A percentile compares a stretch with the other conserved stretches of the same genome.
These are phyloP conservation scores for Blastomussa wellsi DNA, from an alignment of 92 coral and sea anemone genomes.

Conservation along the genomic window DNA sequence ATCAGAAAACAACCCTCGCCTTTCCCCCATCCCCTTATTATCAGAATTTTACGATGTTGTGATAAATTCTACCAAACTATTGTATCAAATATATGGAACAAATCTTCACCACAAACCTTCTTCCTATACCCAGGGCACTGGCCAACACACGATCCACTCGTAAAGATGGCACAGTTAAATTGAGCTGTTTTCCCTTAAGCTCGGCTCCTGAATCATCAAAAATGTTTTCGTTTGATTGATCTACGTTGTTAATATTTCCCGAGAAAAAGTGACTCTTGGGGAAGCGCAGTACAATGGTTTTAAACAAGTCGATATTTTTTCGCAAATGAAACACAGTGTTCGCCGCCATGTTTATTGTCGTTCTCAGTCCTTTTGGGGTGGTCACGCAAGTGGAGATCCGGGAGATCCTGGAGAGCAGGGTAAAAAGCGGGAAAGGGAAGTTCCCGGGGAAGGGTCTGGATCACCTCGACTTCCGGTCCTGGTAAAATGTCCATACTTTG, in stretches of 20 bases:
- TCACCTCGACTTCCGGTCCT: no score
- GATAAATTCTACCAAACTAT: neutral
- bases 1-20: no score
- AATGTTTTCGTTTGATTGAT: neutral
- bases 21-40: no score
- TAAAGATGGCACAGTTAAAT: constrained; percentile 53
- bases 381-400: neutral
- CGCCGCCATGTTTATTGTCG: constrained; percentile 11
- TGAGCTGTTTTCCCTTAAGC: constrained; percentile 43
- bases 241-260: neutral
- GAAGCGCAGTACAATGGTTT: neutral
- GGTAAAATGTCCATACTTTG: no score
- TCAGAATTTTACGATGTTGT: no score
- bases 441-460: no score
- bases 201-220: neutral
- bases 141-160: constrained; percentile 67
- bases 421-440: no score
- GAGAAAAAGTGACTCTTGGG: constrained; percentile 9
- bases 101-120: constrained; percentile 48
- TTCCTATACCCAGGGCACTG: constrained; percentile 63
- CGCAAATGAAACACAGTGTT: neutral
- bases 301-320: constrained; percentile 8
- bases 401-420: no score
- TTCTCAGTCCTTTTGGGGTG: constrained; percentile 2
- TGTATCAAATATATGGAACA: neutral